A percentile compares a stretch with the other conserved stretches of the same genome.
These are phyloP conservation scores for Armadillidium nasatum DNA, from an alignment of 1,140 invertebrate species.

Conservation along the genomic window DNA sequence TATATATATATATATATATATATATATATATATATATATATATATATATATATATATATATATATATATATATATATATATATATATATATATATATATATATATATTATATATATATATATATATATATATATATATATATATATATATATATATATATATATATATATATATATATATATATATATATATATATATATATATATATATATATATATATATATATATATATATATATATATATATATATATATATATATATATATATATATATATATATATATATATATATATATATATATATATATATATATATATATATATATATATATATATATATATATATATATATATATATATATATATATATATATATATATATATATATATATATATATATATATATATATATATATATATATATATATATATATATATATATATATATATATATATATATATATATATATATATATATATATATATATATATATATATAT, in stretches of 20 bases:
- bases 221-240: slow-evolving; percentile 16
- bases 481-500: slow-evolving; percentile 7
- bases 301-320: slow-evolving; percentile 20
- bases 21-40: slow-evolving; percentile 27
- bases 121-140: background rate
- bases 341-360: slow-evolving; percentile 18
- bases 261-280: slow-evolving; percentile 17
- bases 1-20: slow-evolving; percentile 22
- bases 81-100: slow-evolving; percentile 28
- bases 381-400: slow-evolving; percentile 12
- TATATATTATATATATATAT: slow-evolving; percentile 25
- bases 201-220: slow-evolving; percentile 26
- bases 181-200: slow-evolving; percentile 27
- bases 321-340: slow-evolving; percentile 21
- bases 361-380: slow-evolving; percentile 6
- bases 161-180: slow-evolving; percentile 27
- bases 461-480: slow-evolving; percentile 12
- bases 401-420: slow-evolving; percentile 22
- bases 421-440: slow-evolving; percentile 23
- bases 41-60: slow-evolving; percentile 24
- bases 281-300: slow-evolving; percentile 4
- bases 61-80: slow-evolving; percentile 28
- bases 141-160: slow-evolving; percentile 9
- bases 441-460: slow-evolving; percentile 20
- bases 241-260: slow-evolving; percentile 13